These are phyloP conservation scores for Agraylea sexmaculata DNA, from an alignment of 1,140 invertebrate genomes.

Conservation along the genomic window DNA sequence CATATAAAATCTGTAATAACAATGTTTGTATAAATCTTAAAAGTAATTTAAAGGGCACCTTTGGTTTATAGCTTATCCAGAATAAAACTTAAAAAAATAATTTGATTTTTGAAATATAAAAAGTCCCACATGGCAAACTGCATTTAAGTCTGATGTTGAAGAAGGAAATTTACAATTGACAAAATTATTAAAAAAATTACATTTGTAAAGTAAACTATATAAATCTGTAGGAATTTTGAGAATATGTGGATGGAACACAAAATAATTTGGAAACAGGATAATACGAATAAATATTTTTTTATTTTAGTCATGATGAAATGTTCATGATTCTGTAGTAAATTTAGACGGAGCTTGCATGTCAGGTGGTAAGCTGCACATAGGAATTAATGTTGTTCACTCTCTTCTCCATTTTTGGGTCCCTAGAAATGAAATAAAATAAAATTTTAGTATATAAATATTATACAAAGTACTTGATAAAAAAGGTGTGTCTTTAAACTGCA, in stretches of 20 bases:
- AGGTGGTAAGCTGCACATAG: conserved; percentile 42
- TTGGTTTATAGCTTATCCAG: conserved; percentile 44
- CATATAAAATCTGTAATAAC: conserved; percentile 11
- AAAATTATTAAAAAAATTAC: no score
- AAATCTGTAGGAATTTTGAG: no score
- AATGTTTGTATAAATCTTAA: conserved; percentile 20
- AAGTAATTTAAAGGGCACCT: conserved; percentile 41
- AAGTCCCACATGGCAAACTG: no score
- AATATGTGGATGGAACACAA: no score
- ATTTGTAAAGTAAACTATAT: no score
- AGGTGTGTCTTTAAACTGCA: conserved; percentile 3
- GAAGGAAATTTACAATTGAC: no score
- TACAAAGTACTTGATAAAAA: conserved; percentile 1
- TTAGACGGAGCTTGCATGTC: conserved; percentile 32
- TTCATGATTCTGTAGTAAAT: no score
- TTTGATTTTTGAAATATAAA: background rate
- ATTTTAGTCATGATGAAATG: no score
- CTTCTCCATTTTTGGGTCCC: conserved; percentile 45
- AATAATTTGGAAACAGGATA: no score
- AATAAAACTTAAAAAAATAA: conserved; percentile 11
- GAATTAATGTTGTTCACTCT: conserved; percentile 43
- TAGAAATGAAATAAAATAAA: conserved; percentile 20
- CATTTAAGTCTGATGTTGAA: no score
- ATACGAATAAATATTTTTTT: no score
- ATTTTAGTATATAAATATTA: conserved; percentile 10